Evolutionary conservation across 2,888 invertebrate genomes (phyloP), one percentile per base, ranked within the genome.

Genomic region (Aquatica leii): DNA sequence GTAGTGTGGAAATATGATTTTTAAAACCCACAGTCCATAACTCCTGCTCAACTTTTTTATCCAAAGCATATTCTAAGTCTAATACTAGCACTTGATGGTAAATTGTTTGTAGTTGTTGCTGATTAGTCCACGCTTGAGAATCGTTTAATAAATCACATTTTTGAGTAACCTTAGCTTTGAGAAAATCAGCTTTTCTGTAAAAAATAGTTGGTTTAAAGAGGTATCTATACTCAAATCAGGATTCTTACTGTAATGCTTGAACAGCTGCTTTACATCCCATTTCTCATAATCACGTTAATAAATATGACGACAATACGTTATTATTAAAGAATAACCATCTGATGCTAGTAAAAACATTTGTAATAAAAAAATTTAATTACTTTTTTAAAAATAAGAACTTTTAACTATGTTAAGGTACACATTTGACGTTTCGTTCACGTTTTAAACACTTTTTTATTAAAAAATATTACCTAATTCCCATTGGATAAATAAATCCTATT

Each of bases 1-100:
- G 94, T 62, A 94, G 80, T 1, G 87, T 86, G 57, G 90, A 91
- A 79, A 95, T 94, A 80, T 93, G 92, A 81, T 92, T 92, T 80
- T 94, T 94, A 82, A 95, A 94, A 53, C 93, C 93, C 73, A 91
- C 86, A 82, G 92, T 94, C 94, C 94, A 95, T 71, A 95, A 83
- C 76, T 94, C 94, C 77, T 93, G 94, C 78, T 95, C 95, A 24
- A 94, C 92, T 82, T 94, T 94, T 80, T 91, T 91, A 79, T 94
- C 93, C 74, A 95, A 82, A 12, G 94, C 94, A 85, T 92, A 93
- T 79, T 94, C 94, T 72, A 94, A 83, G 81, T 94, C 94, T 59
- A 90, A 82, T 55, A 94, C 86, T 63, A 95, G 83, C 54, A 94
- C 88, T 81, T 90, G 87, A 78, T 90, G 90, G 76, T 89, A 89